Evolutionary conservation across 2,797 vertebrate genomes (phyloP).

Genomic region (Morelia viridis): DNA sequence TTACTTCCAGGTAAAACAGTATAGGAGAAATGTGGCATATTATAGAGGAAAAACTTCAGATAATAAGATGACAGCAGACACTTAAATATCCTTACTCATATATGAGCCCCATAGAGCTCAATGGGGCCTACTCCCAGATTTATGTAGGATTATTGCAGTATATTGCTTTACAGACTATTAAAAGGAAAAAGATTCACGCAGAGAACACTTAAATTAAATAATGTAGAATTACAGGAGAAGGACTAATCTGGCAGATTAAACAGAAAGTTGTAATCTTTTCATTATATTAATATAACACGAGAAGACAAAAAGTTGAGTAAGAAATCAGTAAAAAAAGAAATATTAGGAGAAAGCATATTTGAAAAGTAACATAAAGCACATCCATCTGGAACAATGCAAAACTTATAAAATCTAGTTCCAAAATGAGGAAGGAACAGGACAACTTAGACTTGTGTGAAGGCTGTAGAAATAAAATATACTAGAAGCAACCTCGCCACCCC

Average conservation of each 20-base stretch:
- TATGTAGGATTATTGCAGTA: background rate
- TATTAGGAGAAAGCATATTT: background rate
- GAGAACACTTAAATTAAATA: background rate
- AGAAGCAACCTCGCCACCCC: background rate
- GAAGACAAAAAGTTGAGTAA: background rate
- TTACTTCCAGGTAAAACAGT: background rate
- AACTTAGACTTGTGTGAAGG: background rate
- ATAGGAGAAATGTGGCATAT: background rate
- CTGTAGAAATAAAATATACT: background rate
- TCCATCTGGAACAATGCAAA: background rate
- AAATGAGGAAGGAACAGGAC: background rate
- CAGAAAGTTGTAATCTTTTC: background rate
- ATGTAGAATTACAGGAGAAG: background rate
- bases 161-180: background rate
- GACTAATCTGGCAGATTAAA: background rate
- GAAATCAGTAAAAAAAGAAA: background rate
- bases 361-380: background rate
- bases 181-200: background rate
- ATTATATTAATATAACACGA: background rate
- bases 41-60: background rate
- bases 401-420: background rate
- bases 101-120: background rate
- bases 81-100: background rate
- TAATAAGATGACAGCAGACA: background rate
- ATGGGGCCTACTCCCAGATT: background rate